Evolutionary conservation across 2,797 vertebrate genomes (phyloP), one percentile per base, ranked within the genome.

Genomic region (Liparis tanakae): DNA sequence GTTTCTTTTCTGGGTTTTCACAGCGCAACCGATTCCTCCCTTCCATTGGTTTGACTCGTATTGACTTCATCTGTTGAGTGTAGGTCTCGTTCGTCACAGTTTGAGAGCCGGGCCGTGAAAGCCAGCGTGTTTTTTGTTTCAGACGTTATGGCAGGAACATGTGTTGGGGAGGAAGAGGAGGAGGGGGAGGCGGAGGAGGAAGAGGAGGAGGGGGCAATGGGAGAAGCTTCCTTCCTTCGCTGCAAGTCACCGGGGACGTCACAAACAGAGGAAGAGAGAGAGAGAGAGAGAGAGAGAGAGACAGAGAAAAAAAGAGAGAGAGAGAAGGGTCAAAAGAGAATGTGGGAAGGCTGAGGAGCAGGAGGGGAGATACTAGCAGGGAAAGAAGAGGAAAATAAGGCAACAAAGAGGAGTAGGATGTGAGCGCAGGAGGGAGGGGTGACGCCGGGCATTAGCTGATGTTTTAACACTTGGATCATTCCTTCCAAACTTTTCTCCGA

Each of bases 141-240:
- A 79, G 62, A 78, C 14, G 1, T 76, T 88, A 79, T 41, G 77
- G 80, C 81, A 79, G 75, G 72, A 89, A 87, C 82, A 86, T 90
- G 88, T 85, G 87, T 85, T 79, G 78, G 81, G 79, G 79, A 85
- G 84, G 72, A 80, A n/a, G 48, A 51, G 50, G 77, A 83, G 81
- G 81, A 84, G 83, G 74, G 79, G 9, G 85, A 20, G 13, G 39
- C 79, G 48, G 48, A 51, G 50, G 77, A 83, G 81, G 80, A 85
- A 82, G 74, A 80, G 9, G 85, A 22, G 13, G 39, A 84, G 82
- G 74, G 50, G 13, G 87, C 87, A 82, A 85, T 89, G 91, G 92
- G 92, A 88, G 91, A 91, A 90, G 92, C 87, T 93, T 93, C 91
- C 92, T 93, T 92, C 90, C 91, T 89, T 83, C 72, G 9, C 85